A percentile compares a stretch with the other conserved stretches of the same genome.
Conservation (phyloP, 2,888 invertebrate species). For the Parnassius apollo region DNA sequence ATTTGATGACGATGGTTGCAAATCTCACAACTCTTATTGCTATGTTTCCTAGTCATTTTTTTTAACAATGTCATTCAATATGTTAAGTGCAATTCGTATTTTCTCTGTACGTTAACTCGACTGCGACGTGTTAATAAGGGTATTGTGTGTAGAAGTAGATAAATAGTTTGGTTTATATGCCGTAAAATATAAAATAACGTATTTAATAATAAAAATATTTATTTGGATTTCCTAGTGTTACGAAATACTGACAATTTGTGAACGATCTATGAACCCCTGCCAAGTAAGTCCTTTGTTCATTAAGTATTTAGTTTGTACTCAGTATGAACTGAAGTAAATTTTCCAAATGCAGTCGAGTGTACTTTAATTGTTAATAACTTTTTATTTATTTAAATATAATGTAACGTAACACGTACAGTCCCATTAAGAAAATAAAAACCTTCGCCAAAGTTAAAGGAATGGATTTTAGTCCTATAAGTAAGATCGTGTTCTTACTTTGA, state of each 20-base stretch:
- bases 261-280: not conserved
- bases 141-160: constrained; percentile 25
- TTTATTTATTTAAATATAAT: too few relatives aligned
- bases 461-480: too few relatives aligned
- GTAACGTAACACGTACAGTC: too few relatives aligned
- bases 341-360: too few relatives aligned
- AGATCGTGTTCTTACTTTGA: too few relatives aligned
- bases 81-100: constrained; percentile 16
- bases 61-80: constrained; percentile 26
- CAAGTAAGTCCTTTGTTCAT: not conserved
- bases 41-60: constrained; percentile 41
- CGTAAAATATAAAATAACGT: not conserved
- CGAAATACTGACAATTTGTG: not conserved
- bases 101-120: constrained; percentile 16
- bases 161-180: not conserved
- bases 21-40: constrained; percentile 1
- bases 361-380: not conserved
- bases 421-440: too few relatives aligned
- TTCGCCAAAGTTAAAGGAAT: too few relatives aligned
- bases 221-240: not conserved
- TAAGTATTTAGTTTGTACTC: too few relatives aligned
- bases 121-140: constrained; percentile 14
- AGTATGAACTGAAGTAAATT: too few relatives aligned
- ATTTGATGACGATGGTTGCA: constrained; percentile 1
- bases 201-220: not conserved